Base-by-base conservation (phyloP, 2,113 vertebrate species). In the Datnioides undecimradiatus region DNA sequence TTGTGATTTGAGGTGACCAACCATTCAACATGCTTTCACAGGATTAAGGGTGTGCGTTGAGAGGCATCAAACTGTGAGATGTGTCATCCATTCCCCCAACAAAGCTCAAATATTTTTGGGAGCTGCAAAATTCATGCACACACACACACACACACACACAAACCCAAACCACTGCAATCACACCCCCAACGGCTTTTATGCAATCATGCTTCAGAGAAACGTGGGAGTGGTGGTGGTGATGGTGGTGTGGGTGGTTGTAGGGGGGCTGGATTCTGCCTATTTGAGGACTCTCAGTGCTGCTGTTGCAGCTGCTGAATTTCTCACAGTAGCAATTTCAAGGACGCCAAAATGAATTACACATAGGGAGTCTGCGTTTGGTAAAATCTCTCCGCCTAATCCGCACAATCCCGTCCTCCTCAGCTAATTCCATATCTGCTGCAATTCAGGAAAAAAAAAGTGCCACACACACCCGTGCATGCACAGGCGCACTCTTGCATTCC, bases 241-340 rank as follows among this genome's bases (percentile, higher is more conserved):
- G 79, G 80, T 82, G 78, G 27, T 45, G 84, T 85, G 85, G 70
- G 88, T 74, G 84, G 67, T 62, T 60, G 79, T 41, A 23, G 73
- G 69, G 36, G 38, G 65, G 36, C 25, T 63, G 73, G 49, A 81
- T 72, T 84, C 59, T 77, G 81, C 74, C 69, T 88, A 48, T 88
- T 86, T 84, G 82, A 85, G 79, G 75, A 75, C 84, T 83, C 72
- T 73, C 59, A 65, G 72, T 66, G 68, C 82, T 73, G 81, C 77
- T 80, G 85, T 55, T 86, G 90, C 94, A 94, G 94, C 90, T 94
- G 92, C 87, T 84, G 59, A 70, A 76, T 82, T 93, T 94, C 94
- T 94, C 92, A 93, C 92, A 90, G 87, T 87, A 84, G 89, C 90
- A 87, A 92, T 93, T 94, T 92, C 91, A 94, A 93, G 93, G 93